Conservation (phyloP, 1,140 invertebrate species). For the Drosophila cardini region DNA sequence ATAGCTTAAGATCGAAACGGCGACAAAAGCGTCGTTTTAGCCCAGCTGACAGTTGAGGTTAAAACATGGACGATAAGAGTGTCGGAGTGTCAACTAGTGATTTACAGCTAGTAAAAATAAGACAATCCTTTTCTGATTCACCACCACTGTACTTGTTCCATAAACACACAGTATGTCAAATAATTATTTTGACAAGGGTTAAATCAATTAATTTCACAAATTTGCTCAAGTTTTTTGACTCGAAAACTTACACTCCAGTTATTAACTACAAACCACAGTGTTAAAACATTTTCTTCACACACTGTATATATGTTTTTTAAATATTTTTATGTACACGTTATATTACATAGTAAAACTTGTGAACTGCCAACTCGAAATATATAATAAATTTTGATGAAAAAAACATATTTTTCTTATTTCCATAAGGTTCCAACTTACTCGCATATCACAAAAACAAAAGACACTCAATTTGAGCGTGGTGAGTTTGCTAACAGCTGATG, state of each 20-base stretch:
- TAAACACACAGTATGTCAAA: too few species aligned
- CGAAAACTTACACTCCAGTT: too few species aligned
- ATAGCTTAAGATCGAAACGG: conserved; percentile 47
- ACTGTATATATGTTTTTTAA: not conserved
- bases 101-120: not conserved
- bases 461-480: conserved; percentile 14
- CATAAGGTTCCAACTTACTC: conserved; percentile 4
- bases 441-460: not conserved
- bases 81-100: conserved; percentile 54
- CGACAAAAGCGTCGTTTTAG: conserved; percentile 65
- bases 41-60: conserved; percentile 65
- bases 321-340: not conserved
- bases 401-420: not conserved
- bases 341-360: not conserved
- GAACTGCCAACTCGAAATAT: not conserved
- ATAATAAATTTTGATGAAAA: not conserved
- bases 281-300: too few species aligned
- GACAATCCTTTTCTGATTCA: not conserved
- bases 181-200: too few species aligned
- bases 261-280: too few species aligned
- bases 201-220: too few species aligned
- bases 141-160: not conserved
- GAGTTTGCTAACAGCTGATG: conserved; percentile 16
- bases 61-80: conserved; percentile 66
- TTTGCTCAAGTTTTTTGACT: too few species aligned